Conservation (phyloP, 2,888 invertebrate species). For the Timema podura region DNA sequence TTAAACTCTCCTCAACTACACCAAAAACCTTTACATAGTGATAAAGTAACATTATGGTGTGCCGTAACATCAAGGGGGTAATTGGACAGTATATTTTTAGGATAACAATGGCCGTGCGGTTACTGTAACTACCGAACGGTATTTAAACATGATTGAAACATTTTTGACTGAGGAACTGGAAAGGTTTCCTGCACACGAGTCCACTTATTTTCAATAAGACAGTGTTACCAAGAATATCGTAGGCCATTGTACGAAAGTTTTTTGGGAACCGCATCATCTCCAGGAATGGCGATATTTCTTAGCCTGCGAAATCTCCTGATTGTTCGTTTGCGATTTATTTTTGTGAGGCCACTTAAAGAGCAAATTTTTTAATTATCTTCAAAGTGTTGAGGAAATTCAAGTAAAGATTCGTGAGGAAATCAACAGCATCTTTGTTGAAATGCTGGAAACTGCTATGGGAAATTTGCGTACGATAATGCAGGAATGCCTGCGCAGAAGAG, state of each 20-base stretch:
- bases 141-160: background rate
- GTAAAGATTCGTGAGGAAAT: no score
- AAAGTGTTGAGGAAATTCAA: no score
- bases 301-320: background rate
- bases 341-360: constrained; percentile 1
- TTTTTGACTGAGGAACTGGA: background rate
- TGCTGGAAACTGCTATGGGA: no score
- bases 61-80: constrained; percentile 2
- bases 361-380: no score
- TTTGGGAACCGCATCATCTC: background rate
- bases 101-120: background rate
- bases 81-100: background rate
- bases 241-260: background rate
- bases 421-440: no score
- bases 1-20: constrained; percentile 1
- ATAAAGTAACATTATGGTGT: constrained; percentile 17
- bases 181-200: background rate
- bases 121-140: constrained; percentile 5
- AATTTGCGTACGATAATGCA: no score
- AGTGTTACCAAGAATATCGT: background rate
- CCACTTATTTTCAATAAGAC: background rate
- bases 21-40: constrained; percentile 9
- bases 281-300: background rate
- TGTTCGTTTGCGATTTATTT: background rate
- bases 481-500: no score